These are phyloP conservation scores for Mirza zaza DNA, from an alignment of 2,113 vertebrate species.

Conservation along the genomic window DNA sequence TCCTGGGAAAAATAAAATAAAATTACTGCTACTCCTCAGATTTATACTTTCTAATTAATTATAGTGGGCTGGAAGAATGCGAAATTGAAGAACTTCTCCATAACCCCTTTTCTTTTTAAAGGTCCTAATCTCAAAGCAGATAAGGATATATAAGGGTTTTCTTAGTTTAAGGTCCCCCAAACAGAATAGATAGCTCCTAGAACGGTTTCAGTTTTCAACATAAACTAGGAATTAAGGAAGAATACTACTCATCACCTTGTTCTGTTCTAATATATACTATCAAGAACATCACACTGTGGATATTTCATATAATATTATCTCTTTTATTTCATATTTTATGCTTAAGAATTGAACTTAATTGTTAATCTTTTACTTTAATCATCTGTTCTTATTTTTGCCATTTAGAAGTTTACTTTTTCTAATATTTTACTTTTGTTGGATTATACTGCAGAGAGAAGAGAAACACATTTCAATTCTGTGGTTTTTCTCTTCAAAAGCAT, in stretches of 20 bases:
- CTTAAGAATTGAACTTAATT: background rate
- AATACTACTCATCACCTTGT: background rate
- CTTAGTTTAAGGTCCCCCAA: background rate
- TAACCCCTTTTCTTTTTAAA: background rate
- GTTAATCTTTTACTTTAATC: background rate
- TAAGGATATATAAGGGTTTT: background rate
- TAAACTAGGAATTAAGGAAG: background rate
- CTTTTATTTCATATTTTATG: background rate
- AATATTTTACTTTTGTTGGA: slow-evolving; percentile 68
- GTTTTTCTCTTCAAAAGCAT: slow-evolving; percentile 17
- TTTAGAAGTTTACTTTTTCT: slow-evolving; percentile 74
- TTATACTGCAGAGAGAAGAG: slow-evolving; percentile 49
- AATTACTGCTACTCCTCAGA: slow-evolving; percentile 5
- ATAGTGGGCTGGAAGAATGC: background rate
- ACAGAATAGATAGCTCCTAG: background rate
- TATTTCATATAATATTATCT: background rate
- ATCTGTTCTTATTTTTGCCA: background rate
- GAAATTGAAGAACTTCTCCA: background rate
- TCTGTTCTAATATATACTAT: background rate
- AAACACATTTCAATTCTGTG: slow-evolving; percentile 41
- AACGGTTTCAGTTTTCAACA: slow-evolving; percentile 1
- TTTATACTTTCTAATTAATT: background rate
- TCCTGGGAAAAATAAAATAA: slow-evolving; percentile 19
- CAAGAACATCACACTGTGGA: background rate
- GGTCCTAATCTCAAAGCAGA: background rate